Base-by-base conservation (phyloP, 2,888 invertebrate genomes). In the Scaptomyza caliginosa region DNA sequence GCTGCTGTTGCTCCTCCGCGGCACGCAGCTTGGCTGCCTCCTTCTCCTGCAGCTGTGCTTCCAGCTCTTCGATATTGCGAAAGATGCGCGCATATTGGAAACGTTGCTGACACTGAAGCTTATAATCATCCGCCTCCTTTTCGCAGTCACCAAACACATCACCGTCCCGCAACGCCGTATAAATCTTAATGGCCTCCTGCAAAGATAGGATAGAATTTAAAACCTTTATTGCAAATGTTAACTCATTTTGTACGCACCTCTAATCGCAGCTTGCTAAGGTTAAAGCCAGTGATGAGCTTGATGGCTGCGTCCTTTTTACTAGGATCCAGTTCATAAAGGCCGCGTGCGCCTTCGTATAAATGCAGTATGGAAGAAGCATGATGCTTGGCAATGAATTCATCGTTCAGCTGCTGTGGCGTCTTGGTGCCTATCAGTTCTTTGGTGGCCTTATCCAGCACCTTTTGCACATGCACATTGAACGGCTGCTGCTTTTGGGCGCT, bases 71-170 rank as follows among this genome's bases (percentile, higher is more conserved):
- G 36, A 83, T 74, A 62, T 91, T 91, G 70, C 90, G 93, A 92
- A 97, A 97, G 52, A 95, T 94, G 74, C 94, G 94, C 64, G 97
- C 96, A 91, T 95, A 94, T 24, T 96, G 96, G 92, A 96, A 97
- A 85, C 93, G 94, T 79, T 92, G 92, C 89, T 94, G 94, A 91
- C 97, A 97, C 86, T 93, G 93, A 63, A 92, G 92, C 83, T 94
- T 93, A 91, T 95, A 98, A 49, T 94, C 93, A 84, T 94, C 94
- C 77, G 94, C 93, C 74, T 93, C 93, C 32, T 93, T 91, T 66
- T 96, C 94, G 90, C 95, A 95, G 21, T 93, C 91, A 1, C 97
- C 97, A 90, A 98, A 96, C 81, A 96, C 95, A 65, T 83, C 87
- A 51, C 96, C 97, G 74, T 94, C 94, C 75, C 93, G 93, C 86